Conservation (phyloP, 2,888 invertebrate species). For the Tanytarsus gracilentus region DNA sequence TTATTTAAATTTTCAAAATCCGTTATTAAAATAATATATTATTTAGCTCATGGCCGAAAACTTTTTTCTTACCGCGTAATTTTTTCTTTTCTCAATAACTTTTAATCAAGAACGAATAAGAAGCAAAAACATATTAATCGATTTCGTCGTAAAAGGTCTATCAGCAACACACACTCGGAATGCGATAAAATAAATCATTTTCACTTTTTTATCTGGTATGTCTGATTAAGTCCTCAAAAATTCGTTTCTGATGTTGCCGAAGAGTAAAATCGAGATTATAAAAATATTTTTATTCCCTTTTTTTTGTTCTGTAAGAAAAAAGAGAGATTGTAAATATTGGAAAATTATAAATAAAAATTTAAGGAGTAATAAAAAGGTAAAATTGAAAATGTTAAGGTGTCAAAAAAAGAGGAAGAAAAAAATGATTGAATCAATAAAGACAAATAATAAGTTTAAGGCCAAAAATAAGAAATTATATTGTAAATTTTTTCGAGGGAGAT, state of each 20-base stretch:
- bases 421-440: slow-evolving; percentile 28
- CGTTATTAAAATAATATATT: too few relatives aligned
- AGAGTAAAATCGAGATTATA: neutral
- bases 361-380: neutral
- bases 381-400: neutral
- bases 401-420: too few relatives aligned
- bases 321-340: neutral
- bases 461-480: neutral
- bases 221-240: neutral
- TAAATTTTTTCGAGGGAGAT: neutral
- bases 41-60: too few relatives aligned
- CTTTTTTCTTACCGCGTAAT: too few relatives aligned
- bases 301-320: slow-evolving; percentile 8
- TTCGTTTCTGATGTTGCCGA: slow-evolving; percentile 7
- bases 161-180: too few relatives aligned
- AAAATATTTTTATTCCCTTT: neutral
- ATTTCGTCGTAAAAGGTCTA: too few relatives aligned
- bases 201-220: neutral
- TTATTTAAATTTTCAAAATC: too few relatives aligned
- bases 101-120: too few relatives aligned
- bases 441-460: slow-evolving; percentile 27
- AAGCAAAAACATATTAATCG: too few relatives aligned
- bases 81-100: too few relatives aligned
- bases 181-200: neutral
- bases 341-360: slow-evolving; percentile 2